Evolutionary conservation across 2,113 vertebrate species (phyloP), one percentile per base, ranked within the genome.

Genomic region (Cynopterus brachyotis): DNA sequence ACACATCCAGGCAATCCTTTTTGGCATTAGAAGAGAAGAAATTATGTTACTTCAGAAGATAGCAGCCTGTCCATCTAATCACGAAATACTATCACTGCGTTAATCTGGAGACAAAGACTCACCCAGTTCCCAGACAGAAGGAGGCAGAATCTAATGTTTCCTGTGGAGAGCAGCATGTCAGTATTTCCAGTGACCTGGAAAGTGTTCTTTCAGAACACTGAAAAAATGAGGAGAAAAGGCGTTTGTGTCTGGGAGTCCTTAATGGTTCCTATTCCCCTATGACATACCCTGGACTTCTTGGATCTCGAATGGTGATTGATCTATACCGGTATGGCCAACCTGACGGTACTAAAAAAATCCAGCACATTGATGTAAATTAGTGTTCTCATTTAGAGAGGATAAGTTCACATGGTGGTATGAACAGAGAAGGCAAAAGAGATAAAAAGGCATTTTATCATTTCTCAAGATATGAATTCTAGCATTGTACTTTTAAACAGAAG

Each of bases 151-250:
- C 97, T 97, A 89, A 79, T 66, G 83, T 97, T 92, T 90, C 94
- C 37, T 42, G 0, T 30, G 62, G 47, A 1, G 24, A 92, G 64
- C 57, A 37, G 16, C 7, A 7, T 0, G 5, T 6, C 79, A 72
- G 20, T 87, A 28, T 96, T 97, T 98, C 96, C 97, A 97, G 28
- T 97, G 97, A 98, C 95, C 97, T 94, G 95, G 90, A 97, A 98
- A 97, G 64, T 10, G 45, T 13, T 53, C 53, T 47, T 62, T 57
- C 35, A 80, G 91, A 32, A 42, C n/a, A 60, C 15, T 59, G 87
- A 76, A 22, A 50, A 62, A 2, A 47, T 6, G 32, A 50, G 45
- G 57, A 69, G 85, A 70, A 80, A 62, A 53, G 32, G 45, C 19
- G n/a, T 79, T 73, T 83, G 42, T 66, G 9, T 32, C 40, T 76